Evolutionary conservation across 2,113 vertebrate genomes (phyloP).

Genomic region (Cygnus buccinator): DNA sequence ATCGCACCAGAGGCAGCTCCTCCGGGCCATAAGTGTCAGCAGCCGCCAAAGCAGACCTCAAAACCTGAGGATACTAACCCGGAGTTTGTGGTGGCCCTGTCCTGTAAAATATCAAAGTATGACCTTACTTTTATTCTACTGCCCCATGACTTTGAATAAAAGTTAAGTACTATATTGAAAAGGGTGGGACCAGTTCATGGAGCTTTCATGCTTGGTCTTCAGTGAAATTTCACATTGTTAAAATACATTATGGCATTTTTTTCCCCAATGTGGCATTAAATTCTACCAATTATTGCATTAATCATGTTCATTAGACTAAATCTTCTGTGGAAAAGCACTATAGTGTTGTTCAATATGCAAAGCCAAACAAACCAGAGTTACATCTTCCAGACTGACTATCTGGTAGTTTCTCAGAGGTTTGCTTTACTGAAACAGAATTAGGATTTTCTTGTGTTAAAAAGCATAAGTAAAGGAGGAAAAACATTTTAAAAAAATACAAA

Average conservation of each 20-base stretch:
- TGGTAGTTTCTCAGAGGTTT: neutral
- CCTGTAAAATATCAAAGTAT: neutral
- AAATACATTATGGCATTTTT: neutral
- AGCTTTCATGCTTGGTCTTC: neutral
- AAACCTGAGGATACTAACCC: neutral
- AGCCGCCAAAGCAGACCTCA: neutral
- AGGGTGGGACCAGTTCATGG: neutral
- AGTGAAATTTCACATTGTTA: neutral
- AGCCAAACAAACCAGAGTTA: neutral
- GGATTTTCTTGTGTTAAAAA: neutral
- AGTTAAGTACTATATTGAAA: neutral
- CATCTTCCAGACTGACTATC: neutral
- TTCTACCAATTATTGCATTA: neutral
- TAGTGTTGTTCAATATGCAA: neutral
- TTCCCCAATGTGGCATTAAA: neutral
- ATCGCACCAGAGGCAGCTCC: neutral
- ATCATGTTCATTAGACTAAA: neutral
- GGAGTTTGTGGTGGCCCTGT: neutral
- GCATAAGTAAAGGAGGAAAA: neutral
- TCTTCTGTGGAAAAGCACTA: neutral
- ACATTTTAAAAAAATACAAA: neutral
- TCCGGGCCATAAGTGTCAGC: neutral
- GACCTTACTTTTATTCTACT: neutral
- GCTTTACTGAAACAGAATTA: neutral
- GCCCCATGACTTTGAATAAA: too few species aligned